phyloP scores from a whole-genome alignment of 2,113 vertebrate species.

The Vulpes vulpes region DNA sequence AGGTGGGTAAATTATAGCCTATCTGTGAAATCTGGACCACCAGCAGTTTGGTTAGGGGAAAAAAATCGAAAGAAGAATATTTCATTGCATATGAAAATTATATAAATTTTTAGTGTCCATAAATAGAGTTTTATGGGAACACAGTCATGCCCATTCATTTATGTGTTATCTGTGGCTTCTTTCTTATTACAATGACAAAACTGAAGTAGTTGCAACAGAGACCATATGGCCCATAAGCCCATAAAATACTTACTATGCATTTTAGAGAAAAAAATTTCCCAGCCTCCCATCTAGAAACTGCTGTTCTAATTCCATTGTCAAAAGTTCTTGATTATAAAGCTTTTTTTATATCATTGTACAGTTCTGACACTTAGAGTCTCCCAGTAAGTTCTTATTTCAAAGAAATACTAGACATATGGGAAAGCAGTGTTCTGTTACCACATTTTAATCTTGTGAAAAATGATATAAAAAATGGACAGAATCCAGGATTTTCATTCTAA shows the following conservation, averaged over 20 bases:
- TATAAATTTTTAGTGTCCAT: neutral
- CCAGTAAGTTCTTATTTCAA: neutral
- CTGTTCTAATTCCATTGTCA: neutral
- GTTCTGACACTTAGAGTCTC: neutral
- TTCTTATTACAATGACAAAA: neutral
- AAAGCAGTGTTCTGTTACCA: neutral
- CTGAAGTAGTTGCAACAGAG: neutral
- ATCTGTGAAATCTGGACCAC: neutral
- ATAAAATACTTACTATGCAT: neutral
- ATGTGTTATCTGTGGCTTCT: neutral
- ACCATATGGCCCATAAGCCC: neutral
- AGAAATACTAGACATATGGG: neutral
- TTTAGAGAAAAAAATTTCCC: neutral
- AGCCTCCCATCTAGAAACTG: neutral
- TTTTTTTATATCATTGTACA: neutral
- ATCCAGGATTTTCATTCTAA: conserved; percentile 17
- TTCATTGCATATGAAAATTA: neutral
- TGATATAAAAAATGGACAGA: neutral
- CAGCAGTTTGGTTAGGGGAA: neutral
- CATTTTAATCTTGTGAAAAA: conserved; percentile 24
- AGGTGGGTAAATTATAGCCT: neutral
- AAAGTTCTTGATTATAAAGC: neutral
- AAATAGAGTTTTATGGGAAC: neutral
- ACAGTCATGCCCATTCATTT: neutral
- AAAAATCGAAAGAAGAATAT: neutral